Conservation (phyloP, 2,113 vertebrate species). For the Speoplatyrhinus poulsoni region DNA sequence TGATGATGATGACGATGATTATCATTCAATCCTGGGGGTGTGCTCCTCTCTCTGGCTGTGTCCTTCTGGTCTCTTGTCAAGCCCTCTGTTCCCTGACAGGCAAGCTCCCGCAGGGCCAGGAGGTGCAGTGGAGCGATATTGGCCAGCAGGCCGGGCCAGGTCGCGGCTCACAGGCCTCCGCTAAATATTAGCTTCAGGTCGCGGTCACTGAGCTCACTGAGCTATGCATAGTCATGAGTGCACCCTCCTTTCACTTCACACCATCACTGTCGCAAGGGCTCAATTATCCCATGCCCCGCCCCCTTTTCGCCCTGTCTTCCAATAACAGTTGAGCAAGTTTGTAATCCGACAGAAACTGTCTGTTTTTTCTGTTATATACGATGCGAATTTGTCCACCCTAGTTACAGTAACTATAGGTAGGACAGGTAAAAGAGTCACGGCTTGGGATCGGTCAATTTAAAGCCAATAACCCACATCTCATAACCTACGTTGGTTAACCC, state of each 20-base stretch:
- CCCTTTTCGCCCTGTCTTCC: too few relatives aligned
- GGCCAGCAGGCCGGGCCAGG: slow-evolving; percentile 19
- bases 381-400: too few relatives aligned
- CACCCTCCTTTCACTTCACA: slow-evolving; percentile 40
- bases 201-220: slow-evolving; percentile 48
- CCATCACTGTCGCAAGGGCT: neutral
- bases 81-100: slow-evolving; percentile 52
- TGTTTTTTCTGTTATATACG: too few relatives aligned
- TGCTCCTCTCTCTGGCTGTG: neutral
- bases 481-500: slow-evolving; percentile 25
- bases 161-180: slow-evolving; percentile 31
- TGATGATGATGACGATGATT: too few relatives aligned
- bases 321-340: too few relatives aligned
- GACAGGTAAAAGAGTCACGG: neutral
- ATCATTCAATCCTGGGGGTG: too few relatives aligned
- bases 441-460: neutral
- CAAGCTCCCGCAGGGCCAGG: slow-evolving; percentile 47
- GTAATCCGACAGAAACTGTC: too few relatives aligned
- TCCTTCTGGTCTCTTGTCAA: neutral
- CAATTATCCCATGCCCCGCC: too few relatives aligned
- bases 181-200: slow-evolving; percentile 75
- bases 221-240: slow-evolving; percentile 63
- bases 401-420: too few relatives aligned
- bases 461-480: slow-evolving; percentile 11
- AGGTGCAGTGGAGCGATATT: slow-evolving; percentile 45